Evolutionary conservation across 2,113 vertebrate genomes (phyloP), one percentile per base, ranked within the genome.

Genomic region (Xyrauchen texanus): DNA sequence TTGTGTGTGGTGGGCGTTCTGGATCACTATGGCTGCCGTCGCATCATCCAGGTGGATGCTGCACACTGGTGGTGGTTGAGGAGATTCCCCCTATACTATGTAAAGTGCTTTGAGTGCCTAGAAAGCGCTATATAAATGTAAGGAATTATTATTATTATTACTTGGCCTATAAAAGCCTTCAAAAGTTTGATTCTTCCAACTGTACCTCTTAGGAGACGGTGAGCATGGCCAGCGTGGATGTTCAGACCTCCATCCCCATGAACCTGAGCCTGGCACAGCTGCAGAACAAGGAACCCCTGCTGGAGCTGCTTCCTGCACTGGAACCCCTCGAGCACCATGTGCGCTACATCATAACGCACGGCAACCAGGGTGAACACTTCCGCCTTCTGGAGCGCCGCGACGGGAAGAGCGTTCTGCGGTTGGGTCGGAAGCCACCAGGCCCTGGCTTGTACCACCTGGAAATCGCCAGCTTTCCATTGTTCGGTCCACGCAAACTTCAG

Each of bases 211-310:
- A 93, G 93, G 89, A 92, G 45, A 65, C 84, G 0, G 90, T 96
- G 81, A 98, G 93, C 83, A 86, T 97, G 92, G 95, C 95, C 88
- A 96, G 96, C 68, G 71, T 98, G 83, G 96, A 98, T 79, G 89
- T 91, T 0, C 95, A 95, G 21, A 79, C 83, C 7, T 93, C 91
- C n/a, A 91, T 99, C 85, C 90, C 92, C 81, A 92, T 98, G 91
- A 89, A 85, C 11, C 72, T 98, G 65, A 95, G 95, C 70, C 91
- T 95, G 81, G 91, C 93, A 0, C 76, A 80, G 12, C 90, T 98
- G 85, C 91, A 90, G 34, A 94, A 86, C 85, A 91, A 91, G n/a
- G 87, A 96, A 86, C 95, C 95, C 46, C 94, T 98, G 60, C 89
- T 98, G 57, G 94, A 96, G 90, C 91, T 98, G 0, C 88, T 94